Evolutionary conservation across 2,113 vertebrate genomes (phyloP).

Genomic region (Dromaius novaehollandiae): DNA sequence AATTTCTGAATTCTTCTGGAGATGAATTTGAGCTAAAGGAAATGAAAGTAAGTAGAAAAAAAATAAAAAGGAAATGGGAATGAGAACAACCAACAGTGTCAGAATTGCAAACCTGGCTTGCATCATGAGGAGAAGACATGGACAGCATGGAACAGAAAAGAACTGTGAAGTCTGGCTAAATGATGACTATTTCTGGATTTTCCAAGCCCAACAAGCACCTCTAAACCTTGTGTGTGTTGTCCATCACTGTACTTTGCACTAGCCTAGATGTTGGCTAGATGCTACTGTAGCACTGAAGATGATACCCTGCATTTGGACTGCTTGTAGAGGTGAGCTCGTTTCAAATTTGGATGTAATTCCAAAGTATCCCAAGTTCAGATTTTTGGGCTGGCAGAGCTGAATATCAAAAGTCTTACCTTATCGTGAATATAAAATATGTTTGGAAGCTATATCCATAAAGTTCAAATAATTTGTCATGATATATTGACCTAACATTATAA

Average conservation of each 20-base stretch:
- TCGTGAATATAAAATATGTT: not conserved
- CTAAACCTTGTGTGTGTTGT: not conserved
- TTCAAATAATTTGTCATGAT: not conserved
- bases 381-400: not conserved
- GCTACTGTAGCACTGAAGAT: not conserved
- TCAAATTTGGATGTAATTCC: not conserved
- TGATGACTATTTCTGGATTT: not conserved
- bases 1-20: not conserved
- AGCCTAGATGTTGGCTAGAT: not conserved
- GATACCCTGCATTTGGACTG: not conserved
- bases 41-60: not conserved
- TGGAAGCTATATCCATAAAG: not conserved
- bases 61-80: not conserved
- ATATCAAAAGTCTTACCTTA: not conserved
- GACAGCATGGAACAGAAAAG: not conserved
- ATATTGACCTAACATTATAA: slow-evolving; percentile 6
- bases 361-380: not conserved
- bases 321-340: not conserved
- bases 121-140: not conserved
- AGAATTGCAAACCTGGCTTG: not conserved
- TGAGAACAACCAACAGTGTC: not conserved
- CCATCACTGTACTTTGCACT: not conserved
- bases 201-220: not conserved
- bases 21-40: not conserved
- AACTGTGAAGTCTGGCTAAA: not conserved